Evolutionary conservation across 2,797 vertebrate genomes (phyloP), one percentile per base, ranked within the genome.

Genomic region (Sebastes variabilis): DNA sequence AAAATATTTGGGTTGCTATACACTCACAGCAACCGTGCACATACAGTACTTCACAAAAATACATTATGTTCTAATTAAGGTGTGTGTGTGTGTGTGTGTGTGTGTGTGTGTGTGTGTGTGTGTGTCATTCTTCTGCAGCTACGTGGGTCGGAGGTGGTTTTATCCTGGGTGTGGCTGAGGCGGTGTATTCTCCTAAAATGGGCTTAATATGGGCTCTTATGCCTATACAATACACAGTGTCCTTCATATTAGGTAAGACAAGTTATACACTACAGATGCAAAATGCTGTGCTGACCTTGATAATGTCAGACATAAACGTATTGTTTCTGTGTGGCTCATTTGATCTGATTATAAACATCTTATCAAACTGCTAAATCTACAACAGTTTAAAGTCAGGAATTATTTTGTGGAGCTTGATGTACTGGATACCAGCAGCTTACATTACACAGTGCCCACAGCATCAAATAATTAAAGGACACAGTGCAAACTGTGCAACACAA

Each of bases 61-160:
- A 54, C n/a, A 54, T 20, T 9, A n/a, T n/a, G n/a, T n/a, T 72
- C n/a, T 42, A 32, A 32, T 13, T 22, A 4, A 22, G 29, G 38
- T 22, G 12, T 75, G 30, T 58, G 58, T 30, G 14, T 10, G 32
- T 32, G 32, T 32, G 32, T 10, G 32, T 34, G 32, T 10, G 32
- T 34, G 32, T 4, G 32, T 29, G 56, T 59, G 13, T 29, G 56
- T 27, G 24, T 12, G 34, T 4, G 34, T 36, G 13, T 14, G 25
- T 29, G 25, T 59, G 25, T n/a, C 6, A 25, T 71, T 66, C 38
- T 30, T 70, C 82, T 92, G 32, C 88, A 96, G 95, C 95, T 34
- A 95, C 94, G 0, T 96, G 95, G 95, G 95, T 96, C 14, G 95
- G 96, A 87, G 96, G 95, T 79, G 95, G 94, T 2, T 96, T 95